Evolutionary conservation across 2,888 invertebrate genomes (phyloP), one percentile per base, ranked within the genome.

Genomic region (Drosophila demipolita): DNA sequence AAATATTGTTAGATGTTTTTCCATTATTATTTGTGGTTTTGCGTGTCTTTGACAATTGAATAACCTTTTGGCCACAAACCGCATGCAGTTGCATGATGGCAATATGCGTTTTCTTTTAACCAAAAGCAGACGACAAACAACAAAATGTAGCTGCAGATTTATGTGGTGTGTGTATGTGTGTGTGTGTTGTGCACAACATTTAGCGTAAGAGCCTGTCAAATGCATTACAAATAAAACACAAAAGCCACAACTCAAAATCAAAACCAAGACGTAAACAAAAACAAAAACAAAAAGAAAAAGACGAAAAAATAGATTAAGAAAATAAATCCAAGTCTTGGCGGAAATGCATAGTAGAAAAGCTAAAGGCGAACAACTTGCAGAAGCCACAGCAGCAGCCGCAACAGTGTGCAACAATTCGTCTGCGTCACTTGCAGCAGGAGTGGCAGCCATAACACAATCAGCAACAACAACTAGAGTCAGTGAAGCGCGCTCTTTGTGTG

Each of bases 341-440:
- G 65, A 73, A 77, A 59, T 53, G 62, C 61, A 70, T 35, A 26
- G 50, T 61, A 64, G 42, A 23, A 66, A 73, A 59, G 58, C 66
- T 70, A 52, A 68, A 76, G 63, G 52, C 70, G 49, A 76, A 67
- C 66, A 55, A 63, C 66, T 77, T 77, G 73, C 64, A 68, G 62
- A 76, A 76, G 55, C 84, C 73, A 80, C 75, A 76, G 54, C 73
- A 66, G 68, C 65, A 45, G 29, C 70, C 17, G 73, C 64, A 70
- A 62, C 80, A 76, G 49, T 70, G 75, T 68, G 68, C 73, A 80
- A 77, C 80, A 80, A 80, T 80, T 74, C 69, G 80, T 80, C 80
- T 68, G 80, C 80, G 86, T 85, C 85, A 85, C 79, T 72, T 49
- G 55, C 85, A 82, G 82, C 72, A 81, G 87, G 76, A 76, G 57